These are phyloP conservation scores for Phasia obesa DNA, from an alignment of 2,888 invertebrate genomes.

Conservation along the genomic window DNA sequence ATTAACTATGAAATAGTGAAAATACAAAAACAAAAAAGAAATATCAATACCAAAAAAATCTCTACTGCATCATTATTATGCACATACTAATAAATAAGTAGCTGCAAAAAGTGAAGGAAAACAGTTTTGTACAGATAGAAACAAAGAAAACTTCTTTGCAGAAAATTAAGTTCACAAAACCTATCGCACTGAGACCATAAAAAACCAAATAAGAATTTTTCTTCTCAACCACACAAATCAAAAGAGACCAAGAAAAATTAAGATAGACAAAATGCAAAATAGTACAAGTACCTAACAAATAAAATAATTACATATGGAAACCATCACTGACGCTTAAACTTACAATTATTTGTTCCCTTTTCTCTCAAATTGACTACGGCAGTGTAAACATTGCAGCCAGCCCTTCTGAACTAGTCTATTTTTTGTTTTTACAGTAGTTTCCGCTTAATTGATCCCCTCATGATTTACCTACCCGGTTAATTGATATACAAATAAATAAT, in stretches of 20 bases:
- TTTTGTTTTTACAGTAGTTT: no score
- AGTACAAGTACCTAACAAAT: conserved; percentile 36
- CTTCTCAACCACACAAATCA: conserved; percentile 19
- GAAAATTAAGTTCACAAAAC: conserved; percentile 53
- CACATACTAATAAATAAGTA: conserved; percentile 59
- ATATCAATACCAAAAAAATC: background rate
- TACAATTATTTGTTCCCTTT: no score
- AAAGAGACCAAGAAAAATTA: conserved; percentile 5
- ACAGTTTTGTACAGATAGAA: conserved; percentile 39
- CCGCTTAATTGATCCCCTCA: no score
- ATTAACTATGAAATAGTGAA: conserved; percentile 64
- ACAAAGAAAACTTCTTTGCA: conserved; percentile 51
- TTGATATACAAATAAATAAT: no score
- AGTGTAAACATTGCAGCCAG: no score
- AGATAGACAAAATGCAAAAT: background rate
- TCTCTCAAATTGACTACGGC: no score
- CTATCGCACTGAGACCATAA: conserved; percentile 50
- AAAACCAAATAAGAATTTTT: conserved; percentile 18
- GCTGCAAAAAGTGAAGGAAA: conserved; percentile 46
- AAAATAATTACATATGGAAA: conserved; percentile 41
- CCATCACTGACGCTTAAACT: no score
- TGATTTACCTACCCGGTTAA: no score
- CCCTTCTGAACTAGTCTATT: no score
- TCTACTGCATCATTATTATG: conserved; percentile 51
- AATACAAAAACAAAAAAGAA: conserved; percentile 38